These are phyloP conservation scores for Drosophila parabipectinata DNA, from an alignment of 1,140 invertebrate species.

Conservation along the genomic window DNA sequence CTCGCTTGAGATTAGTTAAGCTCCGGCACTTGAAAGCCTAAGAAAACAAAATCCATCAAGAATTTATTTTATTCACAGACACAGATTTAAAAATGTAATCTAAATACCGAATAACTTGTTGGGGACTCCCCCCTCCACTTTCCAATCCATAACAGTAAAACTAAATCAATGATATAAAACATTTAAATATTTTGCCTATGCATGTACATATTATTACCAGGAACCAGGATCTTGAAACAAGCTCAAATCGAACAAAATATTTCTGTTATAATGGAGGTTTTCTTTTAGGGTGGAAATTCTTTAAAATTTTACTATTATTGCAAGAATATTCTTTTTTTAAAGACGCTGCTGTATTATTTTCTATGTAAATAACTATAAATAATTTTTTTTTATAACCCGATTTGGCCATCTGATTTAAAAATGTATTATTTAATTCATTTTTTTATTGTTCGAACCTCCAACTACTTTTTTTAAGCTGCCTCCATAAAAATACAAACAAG, in stretches of 20 bases:
- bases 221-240: constrained; percentile 11
- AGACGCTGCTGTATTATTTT: neutral
- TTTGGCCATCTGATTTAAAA: neutral
- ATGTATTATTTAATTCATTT: constrained; percentile 1
- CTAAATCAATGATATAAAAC: constrained; percentile 60
- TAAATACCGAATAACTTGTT: constrained; percentile 26
- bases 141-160: constrained; percentile 59
- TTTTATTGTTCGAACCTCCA: neutral
- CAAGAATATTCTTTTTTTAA: neutral
- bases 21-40: constrained; percentile 8
- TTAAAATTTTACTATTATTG: neutral
- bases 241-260: constrained; percentile 28
- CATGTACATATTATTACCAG: constrained; percentile 43
- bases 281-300: neutral
- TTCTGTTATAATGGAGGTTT: constrained; percentile 1
- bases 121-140: constrained; percentile 30
- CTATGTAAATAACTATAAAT: neutral
- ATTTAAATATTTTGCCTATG: constrained; percentile 38
- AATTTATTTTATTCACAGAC: constrained; percentile 18
- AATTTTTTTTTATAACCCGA: neutral
- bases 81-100: constrained; percentile 39
- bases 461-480: neutral
- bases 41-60: constrained; percentile 8
- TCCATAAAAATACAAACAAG: neutral
- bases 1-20: constrained; percentile 11